phyloP scores from a whole-genome alignment of 2,113 vertebrate species.

The Anser cygnoides region DNA sequence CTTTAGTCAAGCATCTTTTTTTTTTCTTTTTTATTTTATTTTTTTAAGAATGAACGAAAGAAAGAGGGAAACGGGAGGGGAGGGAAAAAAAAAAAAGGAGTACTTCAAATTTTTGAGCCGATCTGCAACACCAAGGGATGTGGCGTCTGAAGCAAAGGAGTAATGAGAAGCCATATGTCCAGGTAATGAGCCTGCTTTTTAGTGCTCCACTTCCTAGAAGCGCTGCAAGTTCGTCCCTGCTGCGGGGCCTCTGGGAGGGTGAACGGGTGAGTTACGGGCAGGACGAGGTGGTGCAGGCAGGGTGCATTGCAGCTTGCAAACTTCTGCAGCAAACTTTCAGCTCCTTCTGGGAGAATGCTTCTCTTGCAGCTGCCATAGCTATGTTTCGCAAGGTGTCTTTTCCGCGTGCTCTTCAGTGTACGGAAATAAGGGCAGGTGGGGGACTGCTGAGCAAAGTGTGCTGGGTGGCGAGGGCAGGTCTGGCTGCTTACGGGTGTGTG shows the following conservation, averaged over 20 bases:
- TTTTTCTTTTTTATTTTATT: background rate
- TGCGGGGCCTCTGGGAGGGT: conserved; percentile 35
- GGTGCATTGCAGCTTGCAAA: background rate
- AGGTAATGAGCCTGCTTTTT: conserved; percentile 54
- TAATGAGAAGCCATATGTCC: conserved; percentile 62
- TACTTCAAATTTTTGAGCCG: conserved; percentile 55
- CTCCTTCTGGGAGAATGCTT: background rate
- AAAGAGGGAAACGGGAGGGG: background rate
- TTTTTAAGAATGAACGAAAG: background rate
- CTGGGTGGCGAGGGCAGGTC: background rate
- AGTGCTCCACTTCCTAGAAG: conserved; percentile 46
- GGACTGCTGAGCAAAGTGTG: background rate
- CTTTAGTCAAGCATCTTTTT: conserved; percentile 39
- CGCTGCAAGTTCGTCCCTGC: conserved; percentile 13
- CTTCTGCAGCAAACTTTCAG: background rate
- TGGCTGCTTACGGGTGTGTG: background rate
- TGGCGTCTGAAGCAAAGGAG: conserved; percentile 57
- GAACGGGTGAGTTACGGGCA: conserved; percentile 68
- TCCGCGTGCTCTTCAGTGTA: background rate
- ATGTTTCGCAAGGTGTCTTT: background rate
- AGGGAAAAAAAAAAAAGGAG: background rate
- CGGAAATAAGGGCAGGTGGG: background rate
- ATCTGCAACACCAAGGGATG: conserved; percentile 50
- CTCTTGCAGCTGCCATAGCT: background rate
- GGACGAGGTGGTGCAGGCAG: background rate